Conservation (phyloP, 2,888 invertebrate genomes). For the Dynastes maya region DNA sequence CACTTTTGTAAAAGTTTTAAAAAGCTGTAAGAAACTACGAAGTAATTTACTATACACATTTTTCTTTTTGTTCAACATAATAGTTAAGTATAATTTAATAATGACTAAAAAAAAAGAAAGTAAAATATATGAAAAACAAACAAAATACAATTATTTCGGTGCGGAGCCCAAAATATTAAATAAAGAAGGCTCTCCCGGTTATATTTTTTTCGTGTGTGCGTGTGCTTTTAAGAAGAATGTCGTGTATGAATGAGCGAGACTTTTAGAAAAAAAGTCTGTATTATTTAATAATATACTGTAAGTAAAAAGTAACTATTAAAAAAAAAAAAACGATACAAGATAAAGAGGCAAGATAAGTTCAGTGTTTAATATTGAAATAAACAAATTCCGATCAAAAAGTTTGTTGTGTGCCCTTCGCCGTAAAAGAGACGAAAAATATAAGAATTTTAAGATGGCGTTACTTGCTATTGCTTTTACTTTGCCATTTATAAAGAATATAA, state of each 20-base stretch:
- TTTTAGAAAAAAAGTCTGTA: constrained; percentile 57
- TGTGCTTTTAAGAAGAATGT: constrained; percentile 27
- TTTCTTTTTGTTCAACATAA: constrained; percentile 58
- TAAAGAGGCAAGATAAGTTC: constrained; percentile 28
- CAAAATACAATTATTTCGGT: constrained; percentile 50
- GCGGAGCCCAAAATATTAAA: constrained; percentile 46
- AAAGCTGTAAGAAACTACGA: constrained; percentile 59
- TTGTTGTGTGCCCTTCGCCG: constrained; percentile 1
- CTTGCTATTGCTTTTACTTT: background rate
- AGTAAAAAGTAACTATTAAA: constrained; percentile 55
- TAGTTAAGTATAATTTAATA: constrained; percentile 46
- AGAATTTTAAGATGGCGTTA: background rate
- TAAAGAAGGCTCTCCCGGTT: constrained; percentile 28
- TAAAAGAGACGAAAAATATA: background rate
- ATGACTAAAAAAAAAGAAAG: constrained; percentile 15
- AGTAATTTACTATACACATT: constrained; percentile 60
- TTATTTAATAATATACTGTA: constrained; percentile 64
- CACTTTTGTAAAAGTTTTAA: constrained; percentile 62
- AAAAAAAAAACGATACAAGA: constrained; percentile 14
- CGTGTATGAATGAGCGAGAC: constrained; percentile 55
- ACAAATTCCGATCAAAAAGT: constrained; percentile 30
- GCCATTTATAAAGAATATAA: background rate
- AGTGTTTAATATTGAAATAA: constrained; percentile 32
- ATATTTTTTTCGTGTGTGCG: constrained; percentile 38
- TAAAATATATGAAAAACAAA: constrained; percentile 55